These are phyloP conservation scores for Cyprinus carpio DNA, from an alignment of 2,113 vertebrate species.

Conservation along the genomic window DNA sequence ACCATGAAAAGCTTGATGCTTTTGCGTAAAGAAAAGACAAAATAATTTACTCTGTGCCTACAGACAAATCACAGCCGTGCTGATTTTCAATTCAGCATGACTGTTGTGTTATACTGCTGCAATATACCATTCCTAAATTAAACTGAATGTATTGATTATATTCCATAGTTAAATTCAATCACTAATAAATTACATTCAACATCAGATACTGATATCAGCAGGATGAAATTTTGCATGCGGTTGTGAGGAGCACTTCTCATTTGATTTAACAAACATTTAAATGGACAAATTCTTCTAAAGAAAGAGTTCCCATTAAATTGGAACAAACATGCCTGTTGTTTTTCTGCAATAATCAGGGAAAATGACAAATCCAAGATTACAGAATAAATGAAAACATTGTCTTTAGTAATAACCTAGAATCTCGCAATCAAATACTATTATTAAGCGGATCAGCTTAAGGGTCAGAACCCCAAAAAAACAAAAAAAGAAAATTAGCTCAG, in stretches of 20 bases:
- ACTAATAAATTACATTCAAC: background rate
- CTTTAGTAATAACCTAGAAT: slow-evolving; percentile 8
- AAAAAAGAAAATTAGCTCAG: background rate
- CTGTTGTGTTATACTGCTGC: background rate
- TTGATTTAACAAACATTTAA: background rate
- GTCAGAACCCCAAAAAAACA: background rate
- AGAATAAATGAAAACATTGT: slow-evolving; percentile 28
- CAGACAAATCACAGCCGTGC: background rate
- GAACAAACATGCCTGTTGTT: slow-evolving; percentile 18
- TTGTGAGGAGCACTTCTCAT: background rate
- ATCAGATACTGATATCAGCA: background rate
- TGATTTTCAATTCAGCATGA: background rate
- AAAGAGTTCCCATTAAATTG: slow-evolving; percentile 7
- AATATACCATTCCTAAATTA: background rate
- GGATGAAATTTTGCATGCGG: background rate
- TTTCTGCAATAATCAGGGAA: slow-evolving; percentile 27
- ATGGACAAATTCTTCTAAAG: background rate
- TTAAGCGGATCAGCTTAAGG: background rate
- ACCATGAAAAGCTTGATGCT: background rate
- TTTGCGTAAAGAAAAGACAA: background rate
- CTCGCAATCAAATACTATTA: slow-evolving; percentile 26
- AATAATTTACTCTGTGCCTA: background rate
- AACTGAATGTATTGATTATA: background rate
- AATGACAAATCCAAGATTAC: slow-evolving; percentile 31
- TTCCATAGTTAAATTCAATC: background rate